Percentiles rank a stretch among this genome's conserved stretches.
phyloP scores from a whole-genome alignment of 2,797 vertebrate species.

The Enteromius radiatus region DNA sequence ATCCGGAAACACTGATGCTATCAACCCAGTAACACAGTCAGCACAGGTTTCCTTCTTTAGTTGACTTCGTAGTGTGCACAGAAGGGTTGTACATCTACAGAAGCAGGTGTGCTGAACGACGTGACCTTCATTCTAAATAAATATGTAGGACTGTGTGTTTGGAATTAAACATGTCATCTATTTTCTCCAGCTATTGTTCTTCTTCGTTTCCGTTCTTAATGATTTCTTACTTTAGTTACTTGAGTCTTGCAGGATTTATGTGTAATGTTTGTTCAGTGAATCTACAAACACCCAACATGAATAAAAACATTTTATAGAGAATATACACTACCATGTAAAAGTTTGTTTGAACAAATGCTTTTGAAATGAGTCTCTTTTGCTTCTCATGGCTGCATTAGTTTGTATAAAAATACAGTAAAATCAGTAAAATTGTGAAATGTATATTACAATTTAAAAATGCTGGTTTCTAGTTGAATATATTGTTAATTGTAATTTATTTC shows the following conservation, averaged over 20 bases:
- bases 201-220: slow-evolving; percentile 10
- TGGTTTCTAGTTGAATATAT: neutral
- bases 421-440: neutral
- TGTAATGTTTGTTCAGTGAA: neutral
- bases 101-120: neutral
- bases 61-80: neutral
- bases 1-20: neutral
- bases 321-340: neutral
- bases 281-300: neutral
- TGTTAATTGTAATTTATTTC: neutral
- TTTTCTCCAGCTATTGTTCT: neutral
- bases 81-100: neutral
- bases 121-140: slow-evolving; percentile 39
- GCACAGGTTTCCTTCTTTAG: neutral
- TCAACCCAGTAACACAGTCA: neutral
- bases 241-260: neutral
- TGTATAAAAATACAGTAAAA: neutral
- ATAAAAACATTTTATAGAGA: neutral
- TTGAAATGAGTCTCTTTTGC: neutral
- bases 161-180: slow-evolving; percentile 16
- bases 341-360: neutral
- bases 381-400: neutral
- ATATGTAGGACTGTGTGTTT: slow-evolving; percentile 22
- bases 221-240: neutral
- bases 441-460: neutral